phyloP scores from a whole-genome alignment of 2,113 vertebrate species.

The Ciconia maguari region DNA sequence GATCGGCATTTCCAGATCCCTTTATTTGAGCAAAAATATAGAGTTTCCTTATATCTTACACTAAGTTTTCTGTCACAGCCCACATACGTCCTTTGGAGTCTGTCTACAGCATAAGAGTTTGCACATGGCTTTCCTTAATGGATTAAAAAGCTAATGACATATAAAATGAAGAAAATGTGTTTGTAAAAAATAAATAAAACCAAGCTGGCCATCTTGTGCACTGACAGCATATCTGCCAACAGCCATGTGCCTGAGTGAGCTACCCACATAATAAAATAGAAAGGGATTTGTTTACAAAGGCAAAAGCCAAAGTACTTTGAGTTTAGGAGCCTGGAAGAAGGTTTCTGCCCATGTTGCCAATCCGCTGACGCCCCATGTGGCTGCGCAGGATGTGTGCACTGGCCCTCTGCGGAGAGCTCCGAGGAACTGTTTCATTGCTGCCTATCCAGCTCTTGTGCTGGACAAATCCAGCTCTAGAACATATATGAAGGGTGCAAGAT shows the following conservation, averaged over 20 bases:
- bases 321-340: not conserved
- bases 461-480: not conserved
- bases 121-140: not conserved
- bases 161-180: not conserved
- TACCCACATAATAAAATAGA: not conserved
- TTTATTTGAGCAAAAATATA: not conserved
- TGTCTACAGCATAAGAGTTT: not conserved
- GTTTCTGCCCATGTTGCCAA: not conserved
- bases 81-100: not conserved
- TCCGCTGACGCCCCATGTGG: fast-evolving
- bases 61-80: not conserved
- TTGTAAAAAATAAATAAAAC: not conserved
- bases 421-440: not conserved
- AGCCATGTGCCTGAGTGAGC: not conserved
- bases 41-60: not conserved
- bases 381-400: fast-evolving
- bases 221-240: not conserved
- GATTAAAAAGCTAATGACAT: not conserved
- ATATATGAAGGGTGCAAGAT: not conserved
- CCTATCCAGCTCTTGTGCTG: not conserved
- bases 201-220: not conserved
- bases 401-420: not conserved
- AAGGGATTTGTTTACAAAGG: not conserved
- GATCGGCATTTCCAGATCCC: not conserved
- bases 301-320: not conserved